Conservation (phyloP, 2,113 vertebrate genomes). For the Xenotilapia caudafasciata region DNA sequence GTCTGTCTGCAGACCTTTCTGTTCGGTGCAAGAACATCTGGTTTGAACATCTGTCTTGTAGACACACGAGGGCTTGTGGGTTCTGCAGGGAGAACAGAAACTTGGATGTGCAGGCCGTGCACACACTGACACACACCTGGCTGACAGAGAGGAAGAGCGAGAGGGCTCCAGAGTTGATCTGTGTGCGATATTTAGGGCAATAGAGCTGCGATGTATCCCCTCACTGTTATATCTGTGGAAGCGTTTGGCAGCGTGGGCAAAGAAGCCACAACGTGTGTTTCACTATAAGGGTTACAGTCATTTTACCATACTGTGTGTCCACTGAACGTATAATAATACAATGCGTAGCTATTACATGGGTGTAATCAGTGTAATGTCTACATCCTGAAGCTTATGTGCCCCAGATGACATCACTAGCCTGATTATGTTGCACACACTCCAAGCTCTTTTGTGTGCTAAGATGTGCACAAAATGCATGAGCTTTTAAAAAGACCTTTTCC, state of each 20-base stretch:
- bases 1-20: slow-evolving; percentile 16
- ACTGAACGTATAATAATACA: background rate
- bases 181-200: background rate
- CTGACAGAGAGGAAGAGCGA: background rate
- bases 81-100: slow-evolving; percentile 23
- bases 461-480: fast-evolving
- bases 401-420: background rate
- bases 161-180: background rate
- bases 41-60: slow-evolving; percentile 58
- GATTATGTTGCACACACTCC: background rate
- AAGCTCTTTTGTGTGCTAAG: background rate
- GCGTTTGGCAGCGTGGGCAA: background rate
- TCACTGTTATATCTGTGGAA: background rate
- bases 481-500: background rate
- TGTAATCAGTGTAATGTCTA: background rate
- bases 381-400: background rate
- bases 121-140: slow-evolving; percentile 14
- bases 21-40: slow-evolving; percentile 57
- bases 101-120: background rate
- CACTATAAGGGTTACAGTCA: background rate
- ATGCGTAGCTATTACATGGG: background rate
- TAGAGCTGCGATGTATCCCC: background rate
- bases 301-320: background rate
- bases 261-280: background rate
- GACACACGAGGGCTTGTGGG: slow-evolving; percentile 13